These are phyloP conservation scores for Rhinichthys klamathensis DNA, from an alignment of 2,113 vertebrate genomes.

Conservation along the genomic window DNA sequence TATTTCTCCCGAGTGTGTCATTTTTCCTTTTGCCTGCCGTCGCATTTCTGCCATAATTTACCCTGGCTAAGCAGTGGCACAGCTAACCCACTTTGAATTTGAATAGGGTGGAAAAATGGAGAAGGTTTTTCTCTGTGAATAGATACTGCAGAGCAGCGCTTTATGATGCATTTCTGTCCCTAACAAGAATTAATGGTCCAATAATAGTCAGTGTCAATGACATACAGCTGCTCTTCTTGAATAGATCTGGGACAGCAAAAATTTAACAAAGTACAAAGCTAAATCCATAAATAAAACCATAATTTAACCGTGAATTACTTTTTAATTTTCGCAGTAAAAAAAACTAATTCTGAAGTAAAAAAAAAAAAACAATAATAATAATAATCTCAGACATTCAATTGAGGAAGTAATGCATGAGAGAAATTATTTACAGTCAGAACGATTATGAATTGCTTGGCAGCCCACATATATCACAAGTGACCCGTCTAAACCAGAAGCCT, in stretches of 20 bases:
- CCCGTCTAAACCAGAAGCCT: conserved; percentile 25
- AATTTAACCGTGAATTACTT: not conserved
- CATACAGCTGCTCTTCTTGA: conserved; percentile 51
- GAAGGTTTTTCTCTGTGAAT: not conserved
- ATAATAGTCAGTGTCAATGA: conserved; percentile 32
- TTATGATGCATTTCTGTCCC: conserved; percentile 12
- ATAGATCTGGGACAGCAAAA: conserved; percentile 29
- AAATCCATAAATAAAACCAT: not conserved
- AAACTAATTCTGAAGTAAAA: not conserved
- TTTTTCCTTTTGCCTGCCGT: not conserved
- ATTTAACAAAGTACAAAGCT: not conserved
- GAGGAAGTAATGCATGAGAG: conserved; percentile 48
- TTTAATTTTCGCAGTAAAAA: not conserved
- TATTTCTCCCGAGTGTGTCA: not conserved
- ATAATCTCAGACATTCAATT: conserved; percentile 8
- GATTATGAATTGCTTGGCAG: conserved; percentile 11
- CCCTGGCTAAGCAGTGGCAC: conserved; percentile 19
- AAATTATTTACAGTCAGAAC: not conserved
- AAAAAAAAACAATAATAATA: not conserved
- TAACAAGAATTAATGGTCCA: conserved; percentile 33
- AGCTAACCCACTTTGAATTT: conserved; percentile 31
- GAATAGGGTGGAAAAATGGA: conserved; percentile 26
- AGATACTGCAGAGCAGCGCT: conserved; percentile 12
- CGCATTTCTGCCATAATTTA: conserved; percentile 32
- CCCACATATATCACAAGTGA: not conserved